These are phyloP conservation scores for Drosophila ustulata DNA, from an alignment of 2,888 invertebrate species.

Conservation along the genomic window DNA sequence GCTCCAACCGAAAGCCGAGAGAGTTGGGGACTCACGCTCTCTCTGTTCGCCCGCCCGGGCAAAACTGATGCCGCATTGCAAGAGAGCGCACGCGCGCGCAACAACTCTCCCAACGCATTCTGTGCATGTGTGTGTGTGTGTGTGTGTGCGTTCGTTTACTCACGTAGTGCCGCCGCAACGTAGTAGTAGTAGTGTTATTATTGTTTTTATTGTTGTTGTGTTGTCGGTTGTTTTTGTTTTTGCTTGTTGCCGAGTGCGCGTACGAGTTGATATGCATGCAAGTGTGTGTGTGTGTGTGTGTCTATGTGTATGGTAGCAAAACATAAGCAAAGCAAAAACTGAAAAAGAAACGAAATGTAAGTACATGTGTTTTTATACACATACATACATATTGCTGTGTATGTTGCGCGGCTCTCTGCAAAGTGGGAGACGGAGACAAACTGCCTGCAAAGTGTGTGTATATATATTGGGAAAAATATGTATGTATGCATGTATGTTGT, in stretches of 20 bases:
- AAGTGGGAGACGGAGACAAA: conserved; percentile 51
- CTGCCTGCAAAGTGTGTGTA: conserved; percentile 31
- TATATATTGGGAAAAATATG: conserved; percentile 57
- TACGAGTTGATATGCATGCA: conserved; percentile 33
- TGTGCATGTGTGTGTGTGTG: conserved; percentile 31
- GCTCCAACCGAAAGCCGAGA: conserved; percentile 40
- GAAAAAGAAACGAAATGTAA: conserved; percentile 62
- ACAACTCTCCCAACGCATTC: conserved; percentile 53
- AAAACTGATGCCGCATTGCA: conserved; percentile 54
- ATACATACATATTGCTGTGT: conserved; percentile 22
- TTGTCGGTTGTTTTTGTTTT: conserved; percentile 65
- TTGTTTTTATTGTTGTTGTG: conserved; percentile 73
- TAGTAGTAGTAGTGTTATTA: conserved; percentile 78
- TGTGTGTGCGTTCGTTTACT: conserved; percentile 62
- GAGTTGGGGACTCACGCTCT: conserved; percentile 17
- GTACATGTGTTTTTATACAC: conserved; percentile 45
- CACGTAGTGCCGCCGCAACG: conserved; percentile 75
- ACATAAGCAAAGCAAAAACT: conserved; percentile 75
- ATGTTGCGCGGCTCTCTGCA: conserved; percentile 37
- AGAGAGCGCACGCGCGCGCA: conserved; percentile 57
- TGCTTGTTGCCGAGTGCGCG: conserved; percentile 74
- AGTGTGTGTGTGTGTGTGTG: conserved; percentile 10
- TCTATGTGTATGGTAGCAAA: conserved; percentile 59
- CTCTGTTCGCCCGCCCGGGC: conserved; percentile 47
- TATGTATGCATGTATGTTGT: conserved; percentile 32